Evolutionary conservation across 2,888 invertebrate genomes (phyloP).

Genomic region (Eucriotettix oculatus): DNA sequence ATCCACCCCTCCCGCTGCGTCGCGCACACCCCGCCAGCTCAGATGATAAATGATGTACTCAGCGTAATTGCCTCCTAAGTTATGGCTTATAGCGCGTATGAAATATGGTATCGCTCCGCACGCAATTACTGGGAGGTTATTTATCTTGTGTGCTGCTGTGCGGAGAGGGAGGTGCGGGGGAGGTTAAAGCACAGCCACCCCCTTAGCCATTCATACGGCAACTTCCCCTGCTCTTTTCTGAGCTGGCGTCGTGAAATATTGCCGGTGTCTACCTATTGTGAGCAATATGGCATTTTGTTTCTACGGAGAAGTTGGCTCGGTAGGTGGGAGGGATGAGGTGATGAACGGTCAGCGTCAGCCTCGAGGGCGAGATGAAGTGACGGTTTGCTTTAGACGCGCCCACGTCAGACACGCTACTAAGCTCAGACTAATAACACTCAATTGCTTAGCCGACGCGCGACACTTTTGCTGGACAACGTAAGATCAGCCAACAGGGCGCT

Average conservation of each 20-base stretch:
- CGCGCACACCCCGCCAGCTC: conserved; percentile 10
- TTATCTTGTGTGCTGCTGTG: conserved; percentile 24
- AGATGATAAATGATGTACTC: conserved; percentile 40
- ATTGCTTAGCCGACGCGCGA: too few species aligned
- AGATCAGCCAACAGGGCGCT: too few species aligned
- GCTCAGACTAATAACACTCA: too few species aligned
- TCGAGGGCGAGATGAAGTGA: background rate
- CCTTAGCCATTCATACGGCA: background rate
- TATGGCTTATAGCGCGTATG: conserved; percentile 38
- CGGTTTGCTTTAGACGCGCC: background rate
- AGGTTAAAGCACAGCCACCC: background rate
- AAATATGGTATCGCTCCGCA: conserved; percentile 40
- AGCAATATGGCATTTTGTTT: conserved; percentile 8
- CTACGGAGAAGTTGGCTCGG: background rate
- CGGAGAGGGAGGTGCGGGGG: background rate
- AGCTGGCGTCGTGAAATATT: conserved; percentile 5
- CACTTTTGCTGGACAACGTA: too few species aligned
- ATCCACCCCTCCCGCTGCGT: background rate
- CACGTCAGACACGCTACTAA: too few species aligned
- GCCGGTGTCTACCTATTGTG: conserved; percentile 7
- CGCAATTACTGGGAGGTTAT: conserved; percentile 38
- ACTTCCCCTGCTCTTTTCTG: background rate
- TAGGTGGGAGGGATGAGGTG: background rate
- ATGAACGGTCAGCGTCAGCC: conserved; percentile 2
- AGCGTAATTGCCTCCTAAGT: conserved; percentile 41